These are phyloP conservation scores for Ips typographus DNA, from an alignment of 1,140 invertebrate genomes.

Conservation along the genomic window DNA sequence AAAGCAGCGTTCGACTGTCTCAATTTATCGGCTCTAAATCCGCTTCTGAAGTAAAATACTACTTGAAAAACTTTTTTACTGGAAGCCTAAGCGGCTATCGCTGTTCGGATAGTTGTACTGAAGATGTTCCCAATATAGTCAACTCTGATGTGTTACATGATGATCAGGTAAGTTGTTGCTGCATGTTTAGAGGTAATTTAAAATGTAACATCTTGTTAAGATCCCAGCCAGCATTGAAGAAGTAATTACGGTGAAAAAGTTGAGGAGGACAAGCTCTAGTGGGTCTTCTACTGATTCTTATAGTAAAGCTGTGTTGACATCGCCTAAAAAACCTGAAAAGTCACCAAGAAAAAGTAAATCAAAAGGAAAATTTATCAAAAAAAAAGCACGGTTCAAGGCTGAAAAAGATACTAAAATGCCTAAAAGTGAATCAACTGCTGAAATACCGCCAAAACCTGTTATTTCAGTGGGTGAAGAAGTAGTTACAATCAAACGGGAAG, in stretches of 20 bases:
- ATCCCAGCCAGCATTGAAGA: conserved; percentile 57
- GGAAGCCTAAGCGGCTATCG: conserved; percentile 34
- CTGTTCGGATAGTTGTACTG: not conserved
- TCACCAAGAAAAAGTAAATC: not conserved
- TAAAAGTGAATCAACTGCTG: no score
- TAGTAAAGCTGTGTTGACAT: no score
- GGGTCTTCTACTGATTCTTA: conserved; percentile 7
- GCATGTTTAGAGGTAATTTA: not conserved
- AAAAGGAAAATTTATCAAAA: not conserved
- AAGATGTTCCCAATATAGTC: not conserved
- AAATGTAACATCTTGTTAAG: conserved; percentile 37
- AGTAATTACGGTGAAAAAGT: conserved; percentile 52
- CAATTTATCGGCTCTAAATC: conserved; percentile 65
- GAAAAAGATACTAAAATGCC: not conserved
- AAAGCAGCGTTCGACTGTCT: conserved; percentile 63
- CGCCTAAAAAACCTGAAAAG: not conserved
- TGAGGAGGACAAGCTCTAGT: conserved; percentile 32
- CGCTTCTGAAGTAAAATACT: conserved; percentile 62
- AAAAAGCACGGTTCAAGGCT: not conserved
- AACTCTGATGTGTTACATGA: conserved; percentile 41
- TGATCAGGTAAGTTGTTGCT: conserved; percentile 36
- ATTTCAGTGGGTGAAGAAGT: no score
- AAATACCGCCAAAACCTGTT: no score
- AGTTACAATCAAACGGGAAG: conserved; percentile 51
- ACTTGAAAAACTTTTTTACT: conserved; percentile 52